Base-by-base conservation (phyloP, 2,797 vertebrate genomes). In the Rachycentron canadum region DNA sequence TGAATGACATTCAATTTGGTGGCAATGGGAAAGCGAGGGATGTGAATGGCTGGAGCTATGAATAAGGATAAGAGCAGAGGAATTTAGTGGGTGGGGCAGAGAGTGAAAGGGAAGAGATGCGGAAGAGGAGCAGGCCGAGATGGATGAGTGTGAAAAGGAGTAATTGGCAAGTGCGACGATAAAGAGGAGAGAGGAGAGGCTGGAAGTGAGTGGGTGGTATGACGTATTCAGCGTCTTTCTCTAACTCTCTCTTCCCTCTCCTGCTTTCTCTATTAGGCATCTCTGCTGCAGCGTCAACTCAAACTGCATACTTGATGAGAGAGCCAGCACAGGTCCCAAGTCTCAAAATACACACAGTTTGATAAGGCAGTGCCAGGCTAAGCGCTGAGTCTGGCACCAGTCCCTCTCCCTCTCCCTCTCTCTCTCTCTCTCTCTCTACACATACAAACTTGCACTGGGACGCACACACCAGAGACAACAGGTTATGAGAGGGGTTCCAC, bases 251-350 rank as follows among this genome's bases (percentile, higher is more conserved):
- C 68, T 69, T 75, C 67, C 77, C 76, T 52, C 70, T 57, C 40
- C 58, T 67, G 73, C 78, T 81, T 84, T 79, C 72, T 83, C 85
- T 83, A 79, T 91, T 83, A 86, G 85, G 77, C 86, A 71, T 86
- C 87, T 85, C 81, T 92, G 86, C 88, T 92, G 91, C 91, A 92
- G 89, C 82, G n/a, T 78, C 25, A 65, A 93, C 91, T 91, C 85
- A 60, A 83, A 85, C 89, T 79, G 90, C 87, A 92, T 92, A 87
- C 91, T 83, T 89, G 87, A 93, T 93, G 88, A 93, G 83, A 76
- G 74, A 84, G 79, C 71, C 57, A 73, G 84, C 40, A 84, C 50
- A 83, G 82, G 73, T 83, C 87, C 85, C 65, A 69, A 86, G 65
- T 79, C 71, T 68, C 72, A 23, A 70, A 78, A 77, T 67, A 75